Percentiles rank a stretch among this genome's conserved stretches.
These are phyloP conservation scores for Trochalopteron elliotii DNA, from an alignment of 2,113 vertebrate genomes.

Conservation along the genomic window DNA sequence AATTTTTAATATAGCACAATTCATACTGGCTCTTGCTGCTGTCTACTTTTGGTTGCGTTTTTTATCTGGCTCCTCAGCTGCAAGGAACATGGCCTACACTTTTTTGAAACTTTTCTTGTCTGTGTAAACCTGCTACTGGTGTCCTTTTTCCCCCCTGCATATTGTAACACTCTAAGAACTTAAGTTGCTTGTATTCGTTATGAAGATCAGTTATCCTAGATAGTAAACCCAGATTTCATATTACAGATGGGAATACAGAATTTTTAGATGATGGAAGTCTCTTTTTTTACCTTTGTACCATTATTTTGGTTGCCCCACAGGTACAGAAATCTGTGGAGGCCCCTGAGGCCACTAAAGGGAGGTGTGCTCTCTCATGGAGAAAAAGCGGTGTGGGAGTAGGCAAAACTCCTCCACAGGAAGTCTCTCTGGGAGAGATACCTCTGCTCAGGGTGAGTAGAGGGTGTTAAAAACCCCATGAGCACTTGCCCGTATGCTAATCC, in stretches of 20 bases:
- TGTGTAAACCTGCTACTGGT: not conserved
- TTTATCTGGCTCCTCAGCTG: not conserved
- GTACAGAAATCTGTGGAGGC: not conserved
- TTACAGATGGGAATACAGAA: not conserved
- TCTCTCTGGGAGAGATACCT: too few relatives aligned
- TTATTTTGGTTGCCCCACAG: not conserved
- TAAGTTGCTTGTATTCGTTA: not conserved
- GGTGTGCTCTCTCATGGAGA: too few relatives aligned
- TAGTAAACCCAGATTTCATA: not conserved
- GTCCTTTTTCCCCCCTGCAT: not conserved
- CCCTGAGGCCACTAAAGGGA: too few relatives aligned
- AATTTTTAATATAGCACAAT: constrained; percentile 14
- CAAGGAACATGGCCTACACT: not conserved
- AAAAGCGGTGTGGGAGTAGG: too few relatives aligned
- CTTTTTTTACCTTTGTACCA: not conserved
- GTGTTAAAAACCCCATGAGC: too few relatives aligned
- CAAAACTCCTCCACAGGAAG: too few relatives aligned
- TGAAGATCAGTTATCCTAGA: not conserved
- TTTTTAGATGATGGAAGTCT: not conserved
- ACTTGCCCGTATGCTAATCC: too few relatives aligned
- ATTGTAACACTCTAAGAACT: not conserved
- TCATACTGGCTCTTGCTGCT: not conserved
- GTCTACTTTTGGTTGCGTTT: not conserved
- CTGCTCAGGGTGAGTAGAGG: too few relatives aligned
- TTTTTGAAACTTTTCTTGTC: not conserved